A percentile compares a stretch with the other conserved stretches of the same genome.
These are phyloP conservation scores for Zaprionus taronus DNA, from an alignment of 1,140 invertebrate genomes.

Conservation along the genomic window DNA sequence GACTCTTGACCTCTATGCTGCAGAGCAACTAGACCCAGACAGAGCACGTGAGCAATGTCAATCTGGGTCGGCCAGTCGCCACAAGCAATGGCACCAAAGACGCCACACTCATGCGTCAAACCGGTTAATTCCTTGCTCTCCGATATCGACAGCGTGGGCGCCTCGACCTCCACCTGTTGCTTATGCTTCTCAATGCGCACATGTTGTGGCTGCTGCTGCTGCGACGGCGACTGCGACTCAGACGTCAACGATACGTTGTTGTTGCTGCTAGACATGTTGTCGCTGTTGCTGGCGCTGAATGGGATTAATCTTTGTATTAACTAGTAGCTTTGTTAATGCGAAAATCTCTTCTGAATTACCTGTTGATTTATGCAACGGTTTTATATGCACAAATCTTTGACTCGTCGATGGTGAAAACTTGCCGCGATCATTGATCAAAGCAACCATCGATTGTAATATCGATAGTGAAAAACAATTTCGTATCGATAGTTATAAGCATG, in stretches of 20 bases:
- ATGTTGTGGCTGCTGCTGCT: constrained; percentile 42
- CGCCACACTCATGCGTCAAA: constrained; percentile 96
- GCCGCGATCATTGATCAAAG: constrained; percentile 38
- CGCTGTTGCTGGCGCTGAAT: constrained; percentile 12
- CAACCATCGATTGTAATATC: constrained; percentile 17
- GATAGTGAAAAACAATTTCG: neutral
- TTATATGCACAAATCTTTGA: constrained; percentile 70
- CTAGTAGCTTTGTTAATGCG: constrained; percentile 34
- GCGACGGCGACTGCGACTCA: constrained; percentile 22
- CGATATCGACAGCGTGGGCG: constrained; percentile 51
- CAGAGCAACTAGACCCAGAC: constrained; percentile 95
- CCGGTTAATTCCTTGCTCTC: constrained; percentile 85
- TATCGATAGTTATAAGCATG: constrained; percentile 25
- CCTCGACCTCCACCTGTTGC: constrained; percentile 65
- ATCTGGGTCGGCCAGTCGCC: constrained; percentile 93
- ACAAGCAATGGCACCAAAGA: constrained; percentile 96
- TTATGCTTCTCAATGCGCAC: constrained; percentile 48
- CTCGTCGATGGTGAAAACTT: constrained; percentile 48
- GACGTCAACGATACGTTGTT: constrained; percentile 43
- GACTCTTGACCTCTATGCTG: constrained; percentile 99
- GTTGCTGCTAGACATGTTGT: constrained; percentile 58
- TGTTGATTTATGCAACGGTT: constrained; percentile 75
- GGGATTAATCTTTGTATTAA: constrained; percentile 21
- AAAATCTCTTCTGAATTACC: constrained; percentile 64
- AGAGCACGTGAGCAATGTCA: constrained; percentile 91